Conservation (phyloP, 2,797 vertebrate species). For the Antrozous pallidus region DNA sequence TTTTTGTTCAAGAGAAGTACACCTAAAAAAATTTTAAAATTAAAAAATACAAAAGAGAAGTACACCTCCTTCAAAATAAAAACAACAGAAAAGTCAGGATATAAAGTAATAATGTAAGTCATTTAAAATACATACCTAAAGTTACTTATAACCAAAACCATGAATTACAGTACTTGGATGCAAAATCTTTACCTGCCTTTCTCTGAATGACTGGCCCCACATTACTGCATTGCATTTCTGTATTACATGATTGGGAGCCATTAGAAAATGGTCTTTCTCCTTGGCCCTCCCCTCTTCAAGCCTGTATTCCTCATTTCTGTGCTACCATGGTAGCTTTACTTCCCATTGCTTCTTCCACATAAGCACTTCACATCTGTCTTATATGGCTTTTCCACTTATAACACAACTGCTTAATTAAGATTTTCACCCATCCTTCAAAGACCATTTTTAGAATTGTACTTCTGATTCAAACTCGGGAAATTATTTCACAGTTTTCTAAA, state of each 20-base stretch:
- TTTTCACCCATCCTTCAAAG: background rate
- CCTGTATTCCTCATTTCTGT: background rate
- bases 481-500: background rate
- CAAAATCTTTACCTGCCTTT: background rate
- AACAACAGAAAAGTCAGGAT: slow-evolving; percentile 22
- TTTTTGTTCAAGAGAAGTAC: slow-evolving; percentile 75
- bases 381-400: background rate
- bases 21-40: no score
- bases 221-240: background rate
- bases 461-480: background rate
- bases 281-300: background rate
- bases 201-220: background rate
- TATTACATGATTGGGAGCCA: background rate
- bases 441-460: background rate
- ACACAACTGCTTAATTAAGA: background rate
- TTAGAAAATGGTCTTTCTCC: background rate
- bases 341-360: background rate
- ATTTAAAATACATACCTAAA: background rate
- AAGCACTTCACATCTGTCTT: background rate
- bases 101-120: background rate
- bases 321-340: background rate
- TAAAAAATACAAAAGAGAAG: no score
- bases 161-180: background rate
- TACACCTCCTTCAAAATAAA: slow-evolving; percentile 73
- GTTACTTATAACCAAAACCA: background rate